Evolutionary conservation across 2,797 vertebrate genomes (phyloP).

Genomic region (Eleutherodactylus coqui): DNA sequence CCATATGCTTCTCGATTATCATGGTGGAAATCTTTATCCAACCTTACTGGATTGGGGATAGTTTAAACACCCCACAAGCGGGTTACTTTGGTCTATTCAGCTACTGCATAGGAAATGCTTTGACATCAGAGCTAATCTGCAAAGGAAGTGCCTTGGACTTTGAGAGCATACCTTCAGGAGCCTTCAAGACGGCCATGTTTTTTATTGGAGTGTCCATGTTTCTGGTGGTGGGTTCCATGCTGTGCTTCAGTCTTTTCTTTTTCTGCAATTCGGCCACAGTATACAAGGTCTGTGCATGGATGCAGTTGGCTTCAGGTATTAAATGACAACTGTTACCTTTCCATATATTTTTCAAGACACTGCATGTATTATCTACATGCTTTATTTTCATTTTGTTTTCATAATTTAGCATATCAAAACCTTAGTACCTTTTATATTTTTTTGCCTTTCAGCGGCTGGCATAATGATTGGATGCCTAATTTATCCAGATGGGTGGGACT

Average conservation of each 20-base stretch:
- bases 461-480: constrained; percentile 94
- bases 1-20: constrained; percentile 91
- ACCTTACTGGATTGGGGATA: constrained; percentile 97
- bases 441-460: constrained; percentile 78
- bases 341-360: not conserved
- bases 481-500: constrained; percentile 98
- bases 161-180: constrained; percentile 89
- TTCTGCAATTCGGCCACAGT: constrained; percentile 92
- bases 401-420: not conserved
- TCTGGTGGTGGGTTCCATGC: constrained; percentile 89
- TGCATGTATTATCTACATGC: not conserved
- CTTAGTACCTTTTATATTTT: not conserved
- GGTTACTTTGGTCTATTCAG: constrained; percentile 96
- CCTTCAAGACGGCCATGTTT: constrained; percentile 96
- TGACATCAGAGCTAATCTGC: constrained; percentile 92
- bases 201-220: constrained; percentile 92
- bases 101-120: constrained; percentile 95
- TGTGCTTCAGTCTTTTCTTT: constrained; percentile 92
- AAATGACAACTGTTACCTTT: not conserved
- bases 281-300: constrained; percentile 95
- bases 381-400: not conserved
- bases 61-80: constrained; percentile 91
- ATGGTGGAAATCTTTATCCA: constrained; percentile 94
- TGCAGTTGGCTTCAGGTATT: constrained; percentile 95
- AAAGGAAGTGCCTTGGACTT: constrained; percentile 92